phyloP scores from a whole-genome alignment of 2,113 vertebrate species.

The Anolis carolinensis region DNA sequence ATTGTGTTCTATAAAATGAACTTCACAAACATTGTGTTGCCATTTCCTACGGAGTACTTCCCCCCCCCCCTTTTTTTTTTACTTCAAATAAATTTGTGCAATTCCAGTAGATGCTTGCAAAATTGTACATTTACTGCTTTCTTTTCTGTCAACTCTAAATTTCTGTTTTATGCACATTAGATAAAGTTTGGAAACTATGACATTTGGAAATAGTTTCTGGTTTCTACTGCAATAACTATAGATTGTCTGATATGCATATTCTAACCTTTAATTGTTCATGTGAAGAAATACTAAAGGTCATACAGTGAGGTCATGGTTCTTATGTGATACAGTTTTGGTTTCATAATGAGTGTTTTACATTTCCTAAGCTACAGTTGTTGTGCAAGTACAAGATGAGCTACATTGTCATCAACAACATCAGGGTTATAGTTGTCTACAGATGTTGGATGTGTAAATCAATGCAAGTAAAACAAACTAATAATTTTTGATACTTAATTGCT shows the following conservation, averaged over 20 bases:
- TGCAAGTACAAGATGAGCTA: not conserved
- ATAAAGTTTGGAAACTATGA: not conserved
- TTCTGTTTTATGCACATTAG: not conserved
- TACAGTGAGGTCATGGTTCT: not conserved
- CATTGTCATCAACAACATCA: slow-evolving; percentile 28
- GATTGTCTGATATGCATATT: not conserved
- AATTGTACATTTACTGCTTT: not conserved
- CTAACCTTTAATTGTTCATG: slow-evolving; percentile 14
- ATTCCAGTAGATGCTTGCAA: not conserved
- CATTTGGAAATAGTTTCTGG: slow-evolving; percentile 1
- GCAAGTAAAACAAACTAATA: not conserved
- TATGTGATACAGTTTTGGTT: slow-evolving; percentile 28
- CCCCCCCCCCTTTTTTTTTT: not conserved
- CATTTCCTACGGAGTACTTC: not conserved
- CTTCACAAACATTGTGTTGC: not conserved
- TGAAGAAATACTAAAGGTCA: slow-evolving; percentile 2
- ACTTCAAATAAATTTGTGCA: not conserved
- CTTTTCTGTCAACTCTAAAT: fast-evolving
- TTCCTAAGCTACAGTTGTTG: slow-evolving; percentile 32
- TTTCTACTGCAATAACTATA: not conserved
- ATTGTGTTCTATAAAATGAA: not conserved
- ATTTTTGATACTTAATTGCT: not conserved
- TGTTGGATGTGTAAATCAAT: slow-evolving; percentile 33
- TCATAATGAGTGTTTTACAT: slow-evolving; percentile 42
- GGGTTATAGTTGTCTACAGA: slow-evolving; percentile 22